Evolutionary conservation across 2,888 invertebrate species (phyloP), one percentile per base, ranked within the genome.

Genomic region (Dryocosmus kuriphilus): DNA sequence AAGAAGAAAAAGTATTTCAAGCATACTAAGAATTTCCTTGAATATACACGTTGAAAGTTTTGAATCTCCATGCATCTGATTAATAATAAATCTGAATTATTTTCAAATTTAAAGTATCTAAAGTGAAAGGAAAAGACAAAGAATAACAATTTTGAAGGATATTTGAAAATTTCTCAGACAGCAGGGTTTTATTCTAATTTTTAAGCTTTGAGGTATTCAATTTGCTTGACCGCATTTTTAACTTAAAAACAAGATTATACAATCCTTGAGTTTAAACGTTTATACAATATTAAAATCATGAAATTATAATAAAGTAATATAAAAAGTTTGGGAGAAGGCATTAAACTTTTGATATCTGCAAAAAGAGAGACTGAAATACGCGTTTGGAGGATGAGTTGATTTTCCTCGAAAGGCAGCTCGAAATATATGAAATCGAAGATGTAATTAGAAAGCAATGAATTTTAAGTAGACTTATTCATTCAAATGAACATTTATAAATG

Each of bases 191-290:
- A 35, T 67, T 77, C 55, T 60, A 35, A 51, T 60, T 74, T 76
- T 76, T 75, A 67, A 60, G 60, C 75, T 80, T 78, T 75, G 46
- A 74, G 5, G 11, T 16, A 24, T 2, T 19, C 7, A 19, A 46
- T 19, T 46, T 60, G 11, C 30, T 16, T 14, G 30, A 22, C 41
- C 41, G 41, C 24, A 38, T 41, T 22, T 24, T 35, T 41, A 41
- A 27, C 7, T 19, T 32, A 32, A n/a, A 32, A 30, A 7, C 24
- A n/a, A 8, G 6, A 62, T 19, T 19, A 19, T 6, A 19, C 5
- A 19, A 46, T 46, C 1, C 1, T 19, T 0, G 5, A 46, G 7
- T 19, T 11, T 38, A 11, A 9, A 38, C 38, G 11, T 11, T 11
- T 3, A 11, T 11, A 38, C 11, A 19, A 6, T 19, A 1, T 14